phyloP scores from a whole-genome alignment of 1,140 invertebrate genomes.

The Drosophila oshimai region DNA sequence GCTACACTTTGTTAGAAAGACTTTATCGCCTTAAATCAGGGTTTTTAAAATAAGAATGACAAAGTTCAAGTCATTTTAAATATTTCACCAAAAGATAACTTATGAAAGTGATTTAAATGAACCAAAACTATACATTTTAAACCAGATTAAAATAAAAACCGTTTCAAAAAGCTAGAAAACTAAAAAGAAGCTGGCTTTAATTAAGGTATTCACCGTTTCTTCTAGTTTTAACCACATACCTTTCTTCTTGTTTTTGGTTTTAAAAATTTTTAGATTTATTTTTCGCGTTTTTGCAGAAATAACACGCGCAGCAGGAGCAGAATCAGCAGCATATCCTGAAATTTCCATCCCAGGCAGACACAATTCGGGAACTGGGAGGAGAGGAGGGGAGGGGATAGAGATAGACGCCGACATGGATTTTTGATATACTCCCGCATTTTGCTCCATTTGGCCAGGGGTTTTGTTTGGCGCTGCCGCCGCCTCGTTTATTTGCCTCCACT shows the following conservation, averaged over 20 bases:
- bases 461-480: constrained; percentile 15
- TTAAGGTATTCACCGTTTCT: not conserved
- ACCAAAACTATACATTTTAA: too few relatives aligned
- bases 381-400: not conserved
- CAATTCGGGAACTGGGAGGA: not conserved
- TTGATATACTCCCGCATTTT: constrained; percentile 35
- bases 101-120: too few relatives aligned
- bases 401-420: constrained; percentile 30
- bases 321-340: constrained; percentile 11
- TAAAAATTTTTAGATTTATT: constrained; percentile 1
- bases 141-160: too few relatives aligned
- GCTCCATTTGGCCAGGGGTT: constrained; percentile 29
- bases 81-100: too few relatives aligned
- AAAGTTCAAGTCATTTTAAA: too few relatives aligned
- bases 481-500: constrained; percentile 44
- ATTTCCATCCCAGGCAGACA: constrained; percentile 25
- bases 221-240: not conserved
- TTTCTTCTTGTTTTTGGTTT: not conserved
- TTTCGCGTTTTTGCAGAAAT: not conserved
- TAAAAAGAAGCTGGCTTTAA: too few relatives aligned
- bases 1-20: too few relatives aligned
- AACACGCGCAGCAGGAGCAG: not conserved
- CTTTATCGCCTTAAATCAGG: too few relatives aligned
- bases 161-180: too few relatives aligned
- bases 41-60: too few relatives aligned